Conservation (phyloP, 2,888 invertebrate genomes). For the Phorcus lineatus region DNA sequence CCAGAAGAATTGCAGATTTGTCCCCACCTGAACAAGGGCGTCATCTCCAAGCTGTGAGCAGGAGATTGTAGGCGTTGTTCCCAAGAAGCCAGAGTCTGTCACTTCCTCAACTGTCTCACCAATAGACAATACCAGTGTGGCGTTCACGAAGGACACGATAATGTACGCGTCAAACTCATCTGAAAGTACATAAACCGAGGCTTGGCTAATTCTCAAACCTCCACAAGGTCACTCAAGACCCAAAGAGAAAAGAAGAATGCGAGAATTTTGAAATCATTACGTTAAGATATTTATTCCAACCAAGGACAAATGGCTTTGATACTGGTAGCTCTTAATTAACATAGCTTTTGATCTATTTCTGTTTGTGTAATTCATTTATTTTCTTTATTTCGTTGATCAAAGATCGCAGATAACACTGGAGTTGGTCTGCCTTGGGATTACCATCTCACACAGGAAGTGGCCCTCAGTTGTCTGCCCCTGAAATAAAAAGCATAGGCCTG, state of each 20-base stretch:
- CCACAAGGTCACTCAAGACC: not conserved
- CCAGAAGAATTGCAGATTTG: no score
- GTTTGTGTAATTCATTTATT: not conserved
- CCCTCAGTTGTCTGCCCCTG: constrained; percentile 46
- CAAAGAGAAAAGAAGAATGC: not conserved
- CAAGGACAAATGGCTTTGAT: not conserved
- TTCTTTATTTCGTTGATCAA: not conserved
- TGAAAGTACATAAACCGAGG: constrained; percentile 76
- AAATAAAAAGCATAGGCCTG: constrained; percentile 62
- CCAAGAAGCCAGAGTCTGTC: constrained; percentile 98
- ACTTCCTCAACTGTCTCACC: constrained; percentile 99
- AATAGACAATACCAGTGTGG: constrained; percentile 98
- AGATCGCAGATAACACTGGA: not conserved
- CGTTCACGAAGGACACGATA: constrained; percentile 99
- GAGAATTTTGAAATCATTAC: not conserved
- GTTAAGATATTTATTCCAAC: not conserved
- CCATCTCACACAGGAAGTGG: constrained; percentile 23
- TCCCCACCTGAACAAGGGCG: constrained; percentile 91
- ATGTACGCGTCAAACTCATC: constrained; percentile 99
- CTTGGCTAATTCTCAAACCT: constrained; percentile 15
- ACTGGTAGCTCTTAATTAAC: not conserved
- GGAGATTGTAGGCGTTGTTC: constrained; percentile 98
- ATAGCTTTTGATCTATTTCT: not conserved
- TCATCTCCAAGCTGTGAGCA: constrained; percentile 98
- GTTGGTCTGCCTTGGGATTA: not conserved